Evolutionary conservation across 2,888 invertebrate genomes (phyloP), one percentile per base, ranked within the genome.

Genomic region (Cephus spinipes): DNA sequence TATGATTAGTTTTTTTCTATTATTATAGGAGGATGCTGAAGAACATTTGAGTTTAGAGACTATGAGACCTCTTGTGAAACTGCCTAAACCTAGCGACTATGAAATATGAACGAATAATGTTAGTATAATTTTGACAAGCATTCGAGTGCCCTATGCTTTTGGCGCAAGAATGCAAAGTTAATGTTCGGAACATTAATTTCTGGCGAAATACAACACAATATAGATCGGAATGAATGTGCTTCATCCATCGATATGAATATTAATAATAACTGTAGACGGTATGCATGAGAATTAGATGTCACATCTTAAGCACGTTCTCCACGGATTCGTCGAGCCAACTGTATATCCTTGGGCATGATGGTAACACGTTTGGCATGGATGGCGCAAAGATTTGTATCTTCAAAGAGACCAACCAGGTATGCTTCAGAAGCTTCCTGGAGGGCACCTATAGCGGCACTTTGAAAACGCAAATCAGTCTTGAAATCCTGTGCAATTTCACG

Each of bases 291-390:
- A 81, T 85, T 85, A 83, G 81, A 85, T 82, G 82, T 79, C 81
- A 83, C 31, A 32, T 31, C 87, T 96, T 97, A 97, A 94, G 97
- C 97, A 93, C 98, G 96, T 93, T 98, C 98, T 86, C 98, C 92
- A n/a, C n/a, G n/a, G n/a, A n/a, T n/a, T n/a, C n/a, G n/a, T n/a
- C n/a, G n/a, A n/a, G n/a, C n/a, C n/a, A 98, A 94, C 93, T 98
- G 98, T 90, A 98, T 98, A 92, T 98, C 98, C 93, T 98, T 98
- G 88, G 98, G 98, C 98, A 98, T 98, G 93, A 98, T 98, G 84
- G 98, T 98, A 79, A 98, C 98, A 89, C 98, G 96, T 93, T 98
- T 98, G 88, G 98, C 98, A 91, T 98, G 98, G 92, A 98, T 98
- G 85, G 98, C 98, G 93, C 98, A 98, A 94, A 98, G 94, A 93